These are phyloP conservation scores for Dyspetes luteomarginatus DNA, from an alignment of 2,888 invertebrate genomes.

Conservation along the genomic window DNA sequence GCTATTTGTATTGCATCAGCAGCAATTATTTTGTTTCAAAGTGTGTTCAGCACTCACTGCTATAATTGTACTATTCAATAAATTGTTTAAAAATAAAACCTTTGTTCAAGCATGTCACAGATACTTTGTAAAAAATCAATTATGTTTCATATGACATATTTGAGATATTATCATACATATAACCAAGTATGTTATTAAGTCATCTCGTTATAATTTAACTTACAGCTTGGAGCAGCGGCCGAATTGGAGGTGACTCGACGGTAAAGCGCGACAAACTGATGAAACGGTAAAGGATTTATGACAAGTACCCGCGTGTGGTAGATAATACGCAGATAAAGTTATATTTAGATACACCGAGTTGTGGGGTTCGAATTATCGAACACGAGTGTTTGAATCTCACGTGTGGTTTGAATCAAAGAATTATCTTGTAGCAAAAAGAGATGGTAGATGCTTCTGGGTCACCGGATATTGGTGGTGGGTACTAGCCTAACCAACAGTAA, in stretches of 20 bases:
- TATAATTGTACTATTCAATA: no score
- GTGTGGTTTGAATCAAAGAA: background rate
- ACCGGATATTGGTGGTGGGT: no score
- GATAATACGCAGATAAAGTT: background rate
- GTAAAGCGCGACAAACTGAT: background rate
- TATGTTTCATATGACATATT: no score
- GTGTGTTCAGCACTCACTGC: no score
- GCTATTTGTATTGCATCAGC: no score
- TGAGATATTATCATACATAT: no score
- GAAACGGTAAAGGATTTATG: background rate
- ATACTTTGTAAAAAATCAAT: no score
- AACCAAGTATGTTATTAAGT: background rate
- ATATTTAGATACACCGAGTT: background rate
- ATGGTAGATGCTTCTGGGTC: background rate
- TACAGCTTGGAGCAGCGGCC: background rate
- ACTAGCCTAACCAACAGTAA: background rate
- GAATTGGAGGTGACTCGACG: background rate
- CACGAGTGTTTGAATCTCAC: background rate
- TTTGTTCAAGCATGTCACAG: no score
- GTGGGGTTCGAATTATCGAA: no score
- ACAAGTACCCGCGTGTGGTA: background rate
- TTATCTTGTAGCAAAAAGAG: background rate
- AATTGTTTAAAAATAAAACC: no score
- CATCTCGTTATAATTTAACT: background rate
- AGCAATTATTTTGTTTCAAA: no score